These are phyloP conservation scores for Nasonia oneida DNA, from an alignment of 2,888 invertebrate genomes.

Conservation along the genomic window DNA sequence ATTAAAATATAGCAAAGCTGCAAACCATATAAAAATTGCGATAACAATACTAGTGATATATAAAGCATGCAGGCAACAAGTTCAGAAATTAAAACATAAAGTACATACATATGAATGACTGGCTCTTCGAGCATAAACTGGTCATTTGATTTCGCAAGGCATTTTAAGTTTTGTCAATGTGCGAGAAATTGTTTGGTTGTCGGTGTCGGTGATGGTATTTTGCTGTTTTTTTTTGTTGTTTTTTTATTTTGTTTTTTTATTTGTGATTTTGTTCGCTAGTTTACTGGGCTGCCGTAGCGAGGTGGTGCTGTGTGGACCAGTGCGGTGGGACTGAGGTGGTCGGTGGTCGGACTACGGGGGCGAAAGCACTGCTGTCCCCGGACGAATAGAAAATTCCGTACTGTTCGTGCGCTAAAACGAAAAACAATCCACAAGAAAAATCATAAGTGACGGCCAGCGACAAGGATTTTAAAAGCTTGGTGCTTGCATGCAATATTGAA, in stretches of 20 bases:
- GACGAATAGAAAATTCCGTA: slow-evolving; percentile 79
- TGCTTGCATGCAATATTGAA: slow-evolving; percentile 1
- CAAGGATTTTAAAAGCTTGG: slow-evolving; percentile 50
- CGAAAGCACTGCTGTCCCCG: slow-evolving; percentile 81
- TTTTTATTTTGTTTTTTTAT: slow-evolving; percentile 41
- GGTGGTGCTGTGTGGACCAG: slow-evolving; percentile 83
- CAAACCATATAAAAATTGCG: slow-evolving; percentile 24
- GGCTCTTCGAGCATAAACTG: slow-evolving; percentile 44
- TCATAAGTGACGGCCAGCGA: slow-evolving; percentile 68
- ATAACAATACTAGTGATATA: neutral
- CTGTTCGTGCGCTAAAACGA: slow-evolving; percentile 79
- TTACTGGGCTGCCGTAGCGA: slow-evolving; percentile 83
- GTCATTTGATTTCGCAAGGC: slow-evolving; percentile 49
- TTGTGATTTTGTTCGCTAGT: slow-evolving; percentile 47
- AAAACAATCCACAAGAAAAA: slow-evolving; percentile 72
- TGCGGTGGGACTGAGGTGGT: slow-evolving; percentile 79
- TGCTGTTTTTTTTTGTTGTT: slow-evolving; percentile 32
- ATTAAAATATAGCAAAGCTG: slow-evolving; percentile 37
- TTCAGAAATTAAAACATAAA: slow-evolving; percentile 57
- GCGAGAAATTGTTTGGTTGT: slow-evolving; percentile 29
- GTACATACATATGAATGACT: slow-evolving; percentile 61
- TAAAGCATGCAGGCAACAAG: slow-evolving; percentile 40
- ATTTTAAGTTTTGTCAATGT: slow-evolving; percentile 43
- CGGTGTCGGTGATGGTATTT: slow-evolving; percentile 23
- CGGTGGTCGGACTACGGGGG: slow-evolving; percentile 81